Evolutionary conservation across 2,888 invertebrate genomes (phyloP), one percentile per base, ranked within the genome.

Genomic region (Nowickia ferox): DNA sequence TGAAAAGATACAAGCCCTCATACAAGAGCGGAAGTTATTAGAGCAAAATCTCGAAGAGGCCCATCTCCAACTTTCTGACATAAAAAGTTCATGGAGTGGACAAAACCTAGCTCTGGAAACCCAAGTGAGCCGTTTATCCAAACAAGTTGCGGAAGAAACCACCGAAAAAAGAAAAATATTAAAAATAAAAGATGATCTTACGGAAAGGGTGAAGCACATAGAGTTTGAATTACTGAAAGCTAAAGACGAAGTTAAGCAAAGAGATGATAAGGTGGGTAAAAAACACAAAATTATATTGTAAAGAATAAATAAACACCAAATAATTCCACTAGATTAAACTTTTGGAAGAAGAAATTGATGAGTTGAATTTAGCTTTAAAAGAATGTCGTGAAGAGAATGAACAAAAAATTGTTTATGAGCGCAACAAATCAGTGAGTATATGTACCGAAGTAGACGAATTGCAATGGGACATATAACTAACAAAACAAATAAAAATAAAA

Each of bases 1-100:
- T 82, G 95, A 95, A 87, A 93, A 94, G 88, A 92, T 95, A 68
- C 94, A 94, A 87, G 93, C 94, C 53, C 89, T 95, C 1, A 92
- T 94, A 87, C 94, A 94, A n/a, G 96, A 96, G 89, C 93, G 95
- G 72, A 94, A 94, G 87, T 91, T 96, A 38, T 93, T 97, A 44
- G 96, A 97, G 87, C 95, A 96, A 84, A 95, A 96, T 89, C 92
- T 98, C 81, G 96, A 97, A 89, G 98, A 98, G 90, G 95, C 97
- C 0, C 96, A 97, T 91, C 94, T 97, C 90, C 97, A 98, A 92
- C 93, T 98, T 46, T 96, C 96, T 0, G 97, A 98, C 89, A 97
- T 98, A 87, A 98, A 98, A 92, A 96, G 97, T 0, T 96, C 97
- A 0, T 98, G 98, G 98, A 97, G 97, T 89, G 96, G 97, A 15